Percentiles rank a stretch among this genome's conserved stretches.
phyloP scores from a whole-genome alignment of 2,888 invertebrate species.

The Drosophila putrida region DNA sequence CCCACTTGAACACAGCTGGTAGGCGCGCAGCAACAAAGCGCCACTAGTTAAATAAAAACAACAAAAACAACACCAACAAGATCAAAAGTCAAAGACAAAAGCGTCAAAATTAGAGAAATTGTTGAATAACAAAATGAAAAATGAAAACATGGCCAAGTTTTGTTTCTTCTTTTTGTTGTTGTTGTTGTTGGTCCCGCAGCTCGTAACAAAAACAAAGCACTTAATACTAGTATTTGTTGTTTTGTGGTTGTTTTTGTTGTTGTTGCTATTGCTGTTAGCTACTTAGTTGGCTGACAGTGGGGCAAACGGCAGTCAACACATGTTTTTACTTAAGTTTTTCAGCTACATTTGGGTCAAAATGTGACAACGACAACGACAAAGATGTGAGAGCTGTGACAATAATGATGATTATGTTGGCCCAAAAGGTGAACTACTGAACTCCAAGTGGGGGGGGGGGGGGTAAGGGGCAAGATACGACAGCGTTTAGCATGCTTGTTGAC shows the following conservation, averaged over 20 bases:
- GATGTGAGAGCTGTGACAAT: slow-evolving; percentile 29
- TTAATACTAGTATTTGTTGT: slow-evolving; percentile 53
- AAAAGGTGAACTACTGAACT: slow-evolving; percentile 68
- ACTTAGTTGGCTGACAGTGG: slow-evolving; percentile 19
- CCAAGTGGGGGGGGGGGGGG: not conserved
- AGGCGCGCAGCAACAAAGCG: slow-evolving; percentile 26
- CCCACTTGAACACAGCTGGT: slow-evolving; percentile 27
- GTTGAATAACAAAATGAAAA: slow-evolving; percentile 31
- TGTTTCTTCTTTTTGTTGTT: slow-evolving; percentile 5
- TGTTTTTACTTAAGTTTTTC: slow-evolving; percentile 73
- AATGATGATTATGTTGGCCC: slow-evolving; percentile 32
- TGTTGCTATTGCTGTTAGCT: slow-evolving; percentile 33
- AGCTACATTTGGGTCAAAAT: slow-evolving; percentile 71
- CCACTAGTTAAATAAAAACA: slow-evolving; percentile 16
- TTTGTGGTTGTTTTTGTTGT: slow-evolving; percentile 47
- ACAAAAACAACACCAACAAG: slow-evolving; percentile 4
- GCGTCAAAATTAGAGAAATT: slow-evolving; percentile 37
- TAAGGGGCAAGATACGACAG: slow-evolving; percentile 3
- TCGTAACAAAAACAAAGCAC: slow-evolving; percentile 35
- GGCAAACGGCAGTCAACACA: slow-evolving; percentile 59
- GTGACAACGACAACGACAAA: slow-evolving; percentile 35
- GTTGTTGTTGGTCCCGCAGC: slow-evolving; percentile 16
- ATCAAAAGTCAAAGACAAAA: slow-evolving; percentile 33
- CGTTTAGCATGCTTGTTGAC: slow-evolving; percentile 69
- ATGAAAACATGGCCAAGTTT: slow-evolving; percentile 36